Evolutionary conservation across 1,140 invertebrate species (phyloP).

Genomic region (Pygmarrhopalites habei): DNA sequence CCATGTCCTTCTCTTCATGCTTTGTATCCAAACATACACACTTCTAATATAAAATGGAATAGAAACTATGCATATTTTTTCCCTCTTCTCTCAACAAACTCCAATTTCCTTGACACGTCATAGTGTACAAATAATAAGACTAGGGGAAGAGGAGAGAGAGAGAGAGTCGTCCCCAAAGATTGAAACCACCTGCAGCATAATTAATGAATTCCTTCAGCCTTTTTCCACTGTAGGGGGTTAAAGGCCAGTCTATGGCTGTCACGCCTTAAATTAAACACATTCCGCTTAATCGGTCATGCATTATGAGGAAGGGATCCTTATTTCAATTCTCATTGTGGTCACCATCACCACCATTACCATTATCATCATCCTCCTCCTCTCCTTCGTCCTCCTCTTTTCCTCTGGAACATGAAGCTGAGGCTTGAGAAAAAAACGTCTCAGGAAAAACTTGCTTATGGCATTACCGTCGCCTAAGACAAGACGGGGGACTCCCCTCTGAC

Average conservation of each 20-base stretch:
- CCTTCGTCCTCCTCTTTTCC: not conserved
- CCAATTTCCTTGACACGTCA: slow-evolving; percentile 8
- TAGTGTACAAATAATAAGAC: not conserved
- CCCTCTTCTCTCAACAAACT: slow-evolving; percentile 15
- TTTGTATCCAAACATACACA: no score
- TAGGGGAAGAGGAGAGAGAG: not conserved
- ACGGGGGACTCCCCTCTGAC: slow-evolving; percentile 18
- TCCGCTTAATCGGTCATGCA: slow-evolving; percentile 37
- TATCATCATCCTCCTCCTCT: slow-evolving; percentile 12
- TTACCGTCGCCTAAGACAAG: slow-evolving; percentile 24
- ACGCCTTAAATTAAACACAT: slow-evolving; percentile 38
- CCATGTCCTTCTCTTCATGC: no score
- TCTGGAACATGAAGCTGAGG: not conserved
- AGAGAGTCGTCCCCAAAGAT: not conserved
- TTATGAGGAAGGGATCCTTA: slow-evolving; percentile 27
- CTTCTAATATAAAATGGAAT: no score
- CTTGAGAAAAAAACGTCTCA: not conserved
- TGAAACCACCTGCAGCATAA: slow-evolving; percentile 38
- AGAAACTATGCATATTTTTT: no score
- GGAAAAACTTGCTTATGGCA: slow-evolving; percentile 15
- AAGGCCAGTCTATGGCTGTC: no score
- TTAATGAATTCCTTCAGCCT: slow-evolving; percentile 39
- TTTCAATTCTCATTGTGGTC: slow-evolving; percentile 29
- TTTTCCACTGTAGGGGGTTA: slow-evolving; percentile 34
- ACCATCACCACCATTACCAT: slow-evolving; percentile 13